A percentile compares a stretch with the other conserved stretches of the same genome.
phyloP scores from a whole-genome alignment of 2,888 invertebrate species.

The Calameuta idolon region DNA sequence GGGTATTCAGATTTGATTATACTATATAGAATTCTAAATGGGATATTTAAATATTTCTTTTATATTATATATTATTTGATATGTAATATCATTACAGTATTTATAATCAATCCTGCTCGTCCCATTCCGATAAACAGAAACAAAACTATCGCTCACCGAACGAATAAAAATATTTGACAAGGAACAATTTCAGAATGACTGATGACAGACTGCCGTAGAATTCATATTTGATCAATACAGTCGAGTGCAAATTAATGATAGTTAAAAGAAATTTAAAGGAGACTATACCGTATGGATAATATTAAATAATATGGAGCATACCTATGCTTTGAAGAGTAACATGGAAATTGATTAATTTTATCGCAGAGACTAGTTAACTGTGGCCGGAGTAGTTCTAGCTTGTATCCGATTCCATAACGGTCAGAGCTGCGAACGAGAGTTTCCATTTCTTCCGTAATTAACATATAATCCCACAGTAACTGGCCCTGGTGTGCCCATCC shows the following conservation, averaged over 20 bases:
- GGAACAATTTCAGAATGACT: not conserved
- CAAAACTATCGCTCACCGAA: too few relatives aligned
- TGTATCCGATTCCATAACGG: constrained; percentile 58
- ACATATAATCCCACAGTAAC: constrained; percentile 79
- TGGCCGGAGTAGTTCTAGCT: constrained; percentile 69
- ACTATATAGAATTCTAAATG: too few relatives aligned
- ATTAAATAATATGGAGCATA: constrained; percentile 37
- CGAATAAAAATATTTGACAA: not conserved
- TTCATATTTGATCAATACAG: not conserved
- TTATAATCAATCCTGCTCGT: too few relatives aligned
- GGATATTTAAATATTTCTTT: not conserved
- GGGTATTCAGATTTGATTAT: too few relatives aligned
- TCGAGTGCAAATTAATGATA: not conserved
- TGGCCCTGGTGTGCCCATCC: constrained; percentile 82
- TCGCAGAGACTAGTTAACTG: constrained; percentile 69
- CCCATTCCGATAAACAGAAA: too few relatives aligned
- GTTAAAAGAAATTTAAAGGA: not conserved
- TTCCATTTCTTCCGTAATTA: constrained; percentile 73
- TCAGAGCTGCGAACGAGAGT: constrained; percentile 50
- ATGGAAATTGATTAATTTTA: constrained; percentile 68
- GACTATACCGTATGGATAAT: not conserved
- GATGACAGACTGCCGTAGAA: not conserved
- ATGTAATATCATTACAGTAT: not conserved
- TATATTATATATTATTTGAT: not conserved
- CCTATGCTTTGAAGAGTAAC: constrained; percentile 70